These are phyloP conservation scores for Drosophila watanabei DNA, from an alignment of 1,140 invertebrate species.

Conservation along the genomic window DNA sequence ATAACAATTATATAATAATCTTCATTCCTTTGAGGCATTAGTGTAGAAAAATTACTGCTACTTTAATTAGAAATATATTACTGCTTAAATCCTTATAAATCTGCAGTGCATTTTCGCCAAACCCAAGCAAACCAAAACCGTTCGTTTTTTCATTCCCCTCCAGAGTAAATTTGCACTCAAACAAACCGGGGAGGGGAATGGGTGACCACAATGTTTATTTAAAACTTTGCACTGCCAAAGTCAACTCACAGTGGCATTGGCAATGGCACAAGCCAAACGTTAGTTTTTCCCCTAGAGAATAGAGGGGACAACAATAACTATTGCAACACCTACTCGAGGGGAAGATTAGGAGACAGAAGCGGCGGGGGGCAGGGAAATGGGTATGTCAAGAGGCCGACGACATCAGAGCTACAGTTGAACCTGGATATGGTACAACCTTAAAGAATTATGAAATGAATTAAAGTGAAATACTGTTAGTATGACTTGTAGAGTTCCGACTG, in stretches of 20 bases:
- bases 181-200: slow-evolving; percentile 19
- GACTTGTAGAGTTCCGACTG: slow-evolving; percentile 4
- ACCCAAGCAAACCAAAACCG: slow-evolving; percentile 40
- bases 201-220: slow-evolving; percentile 60
- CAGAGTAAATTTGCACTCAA: slow-evolving; percentile 48
- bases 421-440: neutral
- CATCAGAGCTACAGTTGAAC: slow-evolving; percentile 48
- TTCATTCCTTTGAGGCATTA: too few species aligned
- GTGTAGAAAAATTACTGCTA: too few species aligned
- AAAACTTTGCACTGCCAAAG: slow-evolving; percentile 54
- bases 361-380: slow-evolving; percentile 54
- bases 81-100: neutral
- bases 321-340: slow-evolving; percentile 67
- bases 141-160: neutral
- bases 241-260: slow-evolving; percentile 47
- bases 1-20: too few species aligned
- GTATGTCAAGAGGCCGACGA: slow-evolving; percentile 52
- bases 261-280: slow-evolving; percentile 43
- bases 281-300: slow-evolving; percentile 64
- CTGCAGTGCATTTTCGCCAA: slow-evolving; percentile 14
- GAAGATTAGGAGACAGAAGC: slow-evolving; percentile 14
- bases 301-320: slow-evolving; percentile 38
- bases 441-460: neutral
- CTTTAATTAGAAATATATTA: too few species aligned
- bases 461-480: slow-evolving; percentile 16